Percentiles rank a stretch among this genome's conserved stretches.
These are phyloP conservation scores for Anabas testudineus DNA, from an alignment of 2,797 vertebrate species.

Conservation along the genomic window DNA sequence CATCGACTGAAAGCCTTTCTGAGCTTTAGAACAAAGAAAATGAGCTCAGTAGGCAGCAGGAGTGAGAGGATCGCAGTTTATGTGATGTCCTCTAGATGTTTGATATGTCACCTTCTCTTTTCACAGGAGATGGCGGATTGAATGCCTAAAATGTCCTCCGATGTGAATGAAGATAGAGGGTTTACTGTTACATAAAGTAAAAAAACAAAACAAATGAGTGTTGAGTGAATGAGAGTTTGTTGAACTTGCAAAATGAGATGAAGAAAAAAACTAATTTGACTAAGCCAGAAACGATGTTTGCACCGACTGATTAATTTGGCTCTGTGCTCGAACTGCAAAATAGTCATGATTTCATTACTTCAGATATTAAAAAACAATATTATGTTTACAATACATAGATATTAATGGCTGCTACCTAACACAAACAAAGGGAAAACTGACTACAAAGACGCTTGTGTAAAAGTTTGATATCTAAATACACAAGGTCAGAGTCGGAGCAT, in stretches of 20 bases:
- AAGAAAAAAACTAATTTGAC: constrained; percentile 1
- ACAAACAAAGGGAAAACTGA: not conserved
- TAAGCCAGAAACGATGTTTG: not conserved
- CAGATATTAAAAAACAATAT: not conserved
- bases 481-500: constrained; percentile 21
- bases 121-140: constrained; percentile 28
- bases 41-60: constrained; percentile 58
- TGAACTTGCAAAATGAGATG: not conserved
- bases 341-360: not conserved
- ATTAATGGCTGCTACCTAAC: not conserved
- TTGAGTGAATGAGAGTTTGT: too few species aligned
- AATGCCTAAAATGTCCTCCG: constrained; percentile 36
- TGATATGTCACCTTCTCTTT: constrained; percentile 66
- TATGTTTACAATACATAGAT: not conserved
- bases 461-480: constrained; percentile 1
- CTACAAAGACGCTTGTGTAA: not conserved
- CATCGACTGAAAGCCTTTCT: constrained; percentile 66
- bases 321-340: not conserved
- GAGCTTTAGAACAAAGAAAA: constrained; percentile 72
- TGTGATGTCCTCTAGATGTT: constrained; percentile 65
- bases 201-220: too few species aligned
- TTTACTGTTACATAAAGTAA: not conserved
- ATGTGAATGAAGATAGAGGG: constrained; percentile 14
- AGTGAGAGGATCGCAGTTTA: constrained; percentile 45
- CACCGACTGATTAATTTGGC: not conserved